phyloP scores from a whole-genome alignment of 2,888 invertebrate species.

The Calliopum simillimum region DNA sequence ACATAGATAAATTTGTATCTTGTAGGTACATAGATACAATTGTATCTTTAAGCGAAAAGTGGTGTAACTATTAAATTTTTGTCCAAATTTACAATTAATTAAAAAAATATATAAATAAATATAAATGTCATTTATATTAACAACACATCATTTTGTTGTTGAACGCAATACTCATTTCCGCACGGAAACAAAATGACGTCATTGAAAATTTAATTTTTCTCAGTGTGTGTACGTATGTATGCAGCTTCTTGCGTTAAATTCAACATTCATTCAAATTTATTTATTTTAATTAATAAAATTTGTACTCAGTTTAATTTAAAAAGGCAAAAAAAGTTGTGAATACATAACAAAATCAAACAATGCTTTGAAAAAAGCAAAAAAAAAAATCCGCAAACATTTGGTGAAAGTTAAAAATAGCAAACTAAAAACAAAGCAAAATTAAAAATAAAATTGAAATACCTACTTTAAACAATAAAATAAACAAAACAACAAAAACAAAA shows the following conservation, averaged over 20 bases:
- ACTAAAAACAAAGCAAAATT: not conserved
- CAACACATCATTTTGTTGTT: not conserved
- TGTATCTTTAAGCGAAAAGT: too few species aligned
- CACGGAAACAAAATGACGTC: not conserved
- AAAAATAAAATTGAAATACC: too few species aligned
- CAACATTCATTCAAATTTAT: not conserved
- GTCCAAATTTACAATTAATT: too few species aligned
- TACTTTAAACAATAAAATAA: slow-evolving; percentile 14
- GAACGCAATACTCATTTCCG: too few species aligned
- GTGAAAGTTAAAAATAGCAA: slow-evolving; percentile 27
- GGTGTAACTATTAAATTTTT: too few species aligned
- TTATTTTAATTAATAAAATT: slow-evolving; percentile 13
- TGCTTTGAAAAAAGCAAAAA: slow-evolving; percentile 35
- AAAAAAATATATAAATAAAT: too few species aligned
- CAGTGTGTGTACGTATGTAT: not conserved
- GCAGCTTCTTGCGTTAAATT: not conserved
- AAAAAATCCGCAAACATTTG: slow-evolving; percentile 20
- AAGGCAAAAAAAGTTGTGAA: not conserved
- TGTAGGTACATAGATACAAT: too few species aligned
- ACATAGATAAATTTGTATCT: too few species aligned
- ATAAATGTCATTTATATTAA: too few species aligned
- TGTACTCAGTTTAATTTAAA: not conserved
- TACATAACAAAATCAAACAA: not conserved
- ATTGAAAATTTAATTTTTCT: not conserved
- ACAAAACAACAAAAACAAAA: slow-evolving; percentile 25